A percentile compares a stretch with the other conserved stretches of the same genome.
Evolutionary conservation across 2,797 vertebrate genomes (phyloP).

Genomic region (Catharus ustulatus): DNA sequence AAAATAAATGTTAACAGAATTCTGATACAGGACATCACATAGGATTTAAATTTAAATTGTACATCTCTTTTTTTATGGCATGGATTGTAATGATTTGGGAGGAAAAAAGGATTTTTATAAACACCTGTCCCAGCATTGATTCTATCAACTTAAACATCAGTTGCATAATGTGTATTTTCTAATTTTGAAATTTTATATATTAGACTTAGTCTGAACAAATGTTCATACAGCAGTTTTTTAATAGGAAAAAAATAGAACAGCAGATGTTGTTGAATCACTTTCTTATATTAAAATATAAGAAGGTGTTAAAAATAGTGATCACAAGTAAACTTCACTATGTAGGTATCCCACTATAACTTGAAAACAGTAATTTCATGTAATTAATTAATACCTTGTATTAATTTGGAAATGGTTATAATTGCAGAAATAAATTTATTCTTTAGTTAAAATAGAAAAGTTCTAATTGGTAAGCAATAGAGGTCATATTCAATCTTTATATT

Average conservation of each 20-base stretch:
- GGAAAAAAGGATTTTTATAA: background rate
- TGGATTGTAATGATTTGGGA: background rate
- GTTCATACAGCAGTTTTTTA: background rate
- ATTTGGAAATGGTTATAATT: background rate
- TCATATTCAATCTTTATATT: background rate
- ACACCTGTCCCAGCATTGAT: background rate
- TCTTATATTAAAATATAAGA: background rate
- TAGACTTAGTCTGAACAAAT: background rate
- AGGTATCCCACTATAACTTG: background rate
- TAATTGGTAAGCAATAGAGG: background rate
- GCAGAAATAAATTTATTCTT: background rate
- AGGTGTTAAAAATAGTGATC: background rate
- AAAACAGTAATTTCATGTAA: background rate
- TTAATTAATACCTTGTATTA: background rate
- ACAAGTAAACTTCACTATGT: background rate
- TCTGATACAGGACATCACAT: background rate
- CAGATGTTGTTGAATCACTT: background rate
- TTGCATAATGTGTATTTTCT: background rate
- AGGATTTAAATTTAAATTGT: background rate
- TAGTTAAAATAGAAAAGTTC: background rate
- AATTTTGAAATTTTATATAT: background rate
- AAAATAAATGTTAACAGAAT: background rate
- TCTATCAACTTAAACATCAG: background rate
- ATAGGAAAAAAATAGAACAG: background rate
- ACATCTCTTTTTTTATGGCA: background rate